Evolutionary conservation across 2,113 vertebrate species (phyloP).

Genomic region (Cyphomyrus discorhynchus): DNA sequence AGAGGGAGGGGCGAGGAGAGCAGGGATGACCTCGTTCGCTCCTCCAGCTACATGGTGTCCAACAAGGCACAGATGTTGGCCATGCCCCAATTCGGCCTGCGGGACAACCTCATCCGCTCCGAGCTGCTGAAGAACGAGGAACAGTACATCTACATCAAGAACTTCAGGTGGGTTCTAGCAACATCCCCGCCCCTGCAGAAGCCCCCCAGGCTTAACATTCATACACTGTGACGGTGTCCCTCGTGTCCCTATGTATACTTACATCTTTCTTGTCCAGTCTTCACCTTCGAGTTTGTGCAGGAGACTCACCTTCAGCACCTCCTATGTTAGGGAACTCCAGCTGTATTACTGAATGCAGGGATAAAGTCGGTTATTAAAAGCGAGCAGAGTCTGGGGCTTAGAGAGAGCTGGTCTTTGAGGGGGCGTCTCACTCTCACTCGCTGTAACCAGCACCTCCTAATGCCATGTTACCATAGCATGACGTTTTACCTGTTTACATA

Average conservation of each 20-base stretch:
- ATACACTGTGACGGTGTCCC: neutral
- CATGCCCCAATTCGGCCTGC: constrained; percentile 75
- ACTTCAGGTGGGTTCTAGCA: constrained; percentile 85
- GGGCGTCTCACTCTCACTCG: neutral
- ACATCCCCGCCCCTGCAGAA: neutral
- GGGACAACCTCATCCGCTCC: constrained; percentile 81
- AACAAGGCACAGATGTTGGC: constrained; percentile 72
- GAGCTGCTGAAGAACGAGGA: constrained; percentile 78
- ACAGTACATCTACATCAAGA: constrained; percentile 72
- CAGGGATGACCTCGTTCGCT: constrained; percentile 65
- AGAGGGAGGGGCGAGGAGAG: constrained; percentile 29
- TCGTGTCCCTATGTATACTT: neutral
- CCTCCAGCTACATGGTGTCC: constrained; percentile 60
- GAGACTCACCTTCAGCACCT: neutral
- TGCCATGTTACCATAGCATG: neutral
- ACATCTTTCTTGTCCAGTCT: neutral
- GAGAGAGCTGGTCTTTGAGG: neutral
- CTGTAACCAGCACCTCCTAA: neutral
- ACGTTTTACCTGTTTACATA: neutral
- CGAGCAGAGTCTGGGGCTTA: neutral
- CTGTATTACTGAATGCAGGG: neutral
- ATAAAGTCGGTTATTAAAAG: neutral
- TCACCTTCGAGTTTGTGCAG: neutral
- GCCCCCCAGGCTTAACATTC: neutral
- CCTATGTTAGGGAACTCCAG: neutral